Evolutionary conservation across 2,797 vertebrate genomes (phyloP), one percentile per base, ranked within the genome.

Genomic region (Luscinia luscinia): DNA sequence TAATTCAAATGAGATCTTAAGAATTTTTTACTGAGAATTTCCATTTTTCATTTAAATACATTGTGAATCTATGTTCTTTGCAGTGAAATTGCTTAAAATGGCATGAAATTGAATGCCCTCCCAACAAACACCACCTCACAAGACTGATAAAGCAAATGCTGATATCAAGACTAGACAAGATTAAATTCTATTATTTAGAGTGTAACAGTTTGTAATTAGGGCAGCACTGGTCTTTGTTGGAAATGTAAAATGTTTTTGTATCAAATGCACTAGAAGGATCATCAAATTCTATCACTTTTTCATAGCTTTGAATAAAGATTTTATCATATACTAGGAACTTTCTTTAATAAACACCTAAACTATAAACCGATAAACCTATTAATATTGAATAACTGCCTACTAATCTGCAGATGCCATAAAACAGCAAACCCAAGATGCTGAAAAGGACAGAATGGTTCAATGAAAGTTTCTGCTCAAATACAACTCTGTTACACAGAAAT

Each of bases 31-130:
- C 64, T 12, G 67, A 90, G 87, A 97, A 96, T 96, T 97, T 97
- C 88, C 93, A 94, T 94, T 96, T 97, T 73, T 93, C 88, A 94
- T 96, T 96, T 96, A 96, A 95, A 95, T 67, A 92, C 80, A 49
- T 75, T 70, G 84, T 79, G 67, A 93, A 79, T 73, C 87, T 81
- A 34, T 68, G 73, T 58, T 85, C 89, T 91, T 90, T 95, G 63
- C 58, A 81, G 80, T 83, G 92, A 95, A 95, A 96, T 96, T 92
- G 94, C 93, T 96, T 95, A 92, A 96, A 97, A 97, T 64, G 62
- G 94, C 95, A 96, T 96, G 94, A 97, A 97, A 97, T 95, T 92
- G 93, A 95, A 94, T 90, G 70, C 74, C 52, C 84, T 88, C 74
- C 75, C 54, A 91, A 59, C 79, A 94, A 96, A 96, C 70, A 90